Conservation (phyloP, 2,797 vertebrate genomes). For the Pteronotus mesoamericanus region DNA sequence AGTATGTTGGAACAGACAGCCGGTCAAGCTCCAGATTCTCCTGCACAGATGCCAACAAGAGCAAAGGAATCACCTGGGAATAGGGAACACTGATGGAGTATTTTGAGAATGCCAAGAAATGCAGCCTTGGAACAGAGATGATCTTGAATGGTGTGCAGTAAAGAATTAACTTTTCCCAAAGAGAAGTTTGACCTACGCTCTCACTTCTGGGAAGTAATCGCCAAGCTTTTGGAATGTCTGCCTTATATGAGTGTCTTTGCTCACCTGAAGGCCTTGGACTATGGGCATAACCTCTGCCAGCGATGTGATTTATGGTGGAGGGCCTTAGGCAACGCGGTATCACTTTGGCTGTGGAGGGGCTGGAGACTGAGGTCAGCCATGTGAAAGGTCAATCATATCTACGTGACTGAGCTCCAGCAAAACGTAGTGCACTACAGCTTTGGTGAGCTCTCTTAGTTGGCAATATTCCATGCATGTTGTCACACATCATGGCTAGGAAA, state of each 20-base stretch:
- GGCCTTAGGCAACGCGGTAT: background rate
- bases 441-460: background rate
- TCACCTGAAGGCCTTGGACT: background rate
- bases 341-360: background rate
- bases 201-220: background rate
- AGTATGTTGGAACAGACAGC: conserved; percentile 82
- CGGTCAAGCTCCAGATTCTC: background rate
- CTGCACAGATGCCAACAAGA: background rate
- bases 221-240: background rate
- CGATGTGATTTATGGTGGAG: background rate
- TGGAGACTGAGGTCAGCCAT: background rate
- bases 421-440: background rate
- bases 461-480: background rate
- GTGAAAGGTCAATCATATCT: background rate
- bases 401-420: background rate
- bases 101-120: background rate
- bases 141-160: background rate
- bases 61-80: background rate
- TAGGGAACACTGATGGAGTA: background rate
- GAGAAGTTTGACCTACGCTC: background rate
- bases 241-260: background rate
- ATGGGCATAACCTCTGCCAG: background rate
- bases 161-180: background rate
- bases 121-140: background rate
- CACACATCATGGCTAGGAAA: background rate